Evolutionary conservation across 1,140 invertebrate species (phyloP), one percentile per base, ranked within the genome.

Genomic region (Tribolium madens): DNA sequence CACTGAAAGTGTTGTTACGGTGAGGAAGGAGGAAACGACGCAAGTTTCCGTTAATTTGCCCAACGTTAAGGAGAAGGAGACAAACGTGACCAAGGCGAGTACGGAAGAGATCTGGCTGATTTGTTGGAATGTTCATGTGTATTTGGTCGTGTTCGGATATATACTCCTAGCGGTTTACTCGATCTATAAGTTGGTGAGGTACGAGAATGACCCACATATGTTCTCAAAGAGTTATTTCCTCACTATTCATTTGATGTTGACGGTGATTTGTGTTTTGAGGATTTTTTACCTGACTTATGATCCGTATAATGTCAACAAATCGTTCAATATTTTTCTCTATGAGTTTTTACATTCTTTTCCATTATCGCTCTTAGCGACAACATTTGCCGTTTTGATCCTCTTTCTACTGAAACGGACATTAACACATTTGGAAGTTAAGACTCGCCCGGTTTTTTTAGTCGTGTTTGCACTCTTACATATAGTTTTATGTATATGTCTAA

Each of bases 111-210:
- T 91, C 0, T 94, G 93, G 92, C 90, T 91, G 0, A 91, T 95
- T 79, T 94, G 94, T 1, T 97, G 95, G 95, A 94, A 95, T 78
- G 88, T 97, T 9, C 95, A 97, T 82, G 92, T 97, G 0, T 97
- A 97, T 87, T 84, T 94, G 7, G 93, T 93, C 0, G 95, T 94
- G 0, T 90, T 92, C 9, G 88, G 95, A 79, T 97, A 96, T 83
- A 92, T 93, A 0, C 85, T 96, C 5, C 86, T 97, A 79, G 93
- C 93, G 0, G 87, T 95, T 0, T 95, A 93, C 83, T 95, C 93
- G 0, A 91, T 96, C 18, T 93, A 93, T 83, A 94, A 94, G 84
- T 91, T 95, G 36, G 90, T 95, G 9, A 90, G 92, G 18, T 94
- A 94, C 85, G 93, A 94, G 83, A 93, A 94, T 81, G 90, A 92